Percentiles rank a stretch among this genome's conserved stretches.
Evolutionary conservation across 2,888 invertebrate species (phyloP).

Genomic region (Apamea anceps): DNA sequence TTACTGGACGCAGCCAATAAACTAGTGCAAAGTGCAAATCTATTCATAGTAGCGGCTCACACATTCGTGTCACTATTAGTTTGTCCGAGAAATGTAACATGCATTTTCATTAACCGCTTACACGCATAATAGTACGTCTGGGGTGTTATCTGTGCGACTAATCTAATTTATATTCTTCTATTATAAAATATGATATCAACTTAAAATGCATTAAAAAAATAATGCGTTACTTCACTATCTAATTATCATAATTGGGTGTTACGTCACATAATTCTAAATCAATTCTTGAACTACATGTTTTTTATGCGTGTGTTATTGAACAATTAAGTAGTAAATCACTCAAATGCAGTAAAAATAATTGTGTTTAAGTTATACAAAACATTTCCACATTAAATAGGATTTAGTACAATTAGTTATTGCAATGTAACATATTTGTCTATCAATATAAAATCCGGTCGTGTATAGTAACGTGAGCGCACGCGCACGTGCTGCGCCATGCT

Average conservation of each 20-base stretch:
- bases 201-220: not conserved
- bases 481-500: constrained; percentile 75
- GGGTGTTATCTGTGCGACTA: not conserved
- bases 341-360: constrained; percentile 9
- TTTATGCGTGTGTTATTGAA: not conserved
- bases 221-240: constrained; percentile 1
- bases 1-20: constrained; percentile 62
- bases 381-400: constrained; percentile 42
- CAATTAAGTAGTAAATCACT: not conserved
- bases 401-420: constrained; percentile 61
- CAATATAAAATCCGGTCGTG: constrained; percentile 70
- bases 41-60: constrained; percentile 72
- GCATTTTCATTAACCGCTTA: constrained; percentile 31
- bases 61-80: constrained; percentile 67
- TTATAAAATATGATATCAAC: not conserved
- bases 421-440: constrained; percentile 64
- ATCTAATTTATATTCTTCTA: not conserved
- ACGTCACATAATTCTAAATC: not conserved
- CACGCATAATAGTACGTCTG: constrained; percentile 22
- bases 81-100: constrained; percentile 42
- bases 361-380: constrained; percentile 24
- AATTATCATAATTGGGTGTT: not conserved
- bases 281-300: not conserved
- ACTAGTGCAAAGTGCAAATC: constrained; percentile 76
- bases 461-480: constrained; percentile 70